These are phyloP conservation scores for Actinostola sp. DNA, from an alignment of 92 coral and sea anemone genomes.

Conservation along the genomic window DNA sequence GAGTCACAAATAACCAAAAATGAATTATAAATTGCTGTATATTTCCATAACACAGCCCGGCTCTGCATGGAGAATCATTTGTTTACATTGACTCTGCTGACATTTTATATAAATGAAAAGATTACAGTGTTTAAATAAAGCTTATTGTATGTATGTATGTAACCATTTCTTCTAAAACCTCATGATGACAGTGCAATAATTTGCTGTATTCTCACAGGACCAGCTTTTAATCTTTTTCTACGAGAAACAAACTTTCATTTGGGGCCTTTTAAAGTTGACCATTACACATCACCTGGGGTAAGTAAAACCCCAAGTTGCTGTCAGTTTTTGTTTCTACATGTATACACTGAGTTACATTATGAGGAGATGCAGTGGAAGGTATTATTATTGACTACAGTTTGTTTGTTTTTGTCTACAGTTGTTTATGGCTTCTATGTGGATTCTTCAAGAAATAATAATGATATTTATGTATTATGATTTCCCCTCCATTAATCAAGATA, in stretches of 20 bases:
- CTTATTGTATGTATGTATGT: too few species aligned
- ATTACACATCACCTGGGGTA: constrained; percentile 92
- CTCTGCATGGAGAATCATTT: too few species aligned
- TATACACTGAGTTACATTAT: too few species aligned
- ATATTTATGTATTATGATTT: constrained; percentile 72
- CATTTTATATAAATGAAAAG: too few species aligned
- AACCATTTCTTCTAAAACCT: too few species aligned
- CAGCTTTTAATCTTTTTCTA: constrained; percentile 79
- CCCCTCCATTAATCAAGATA: constrained; percentile 33
- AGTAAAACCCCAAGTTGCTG: too few species aligned
- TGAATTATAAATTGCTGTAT: too few species aligned
- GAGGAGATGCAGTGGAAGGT: too few species aligned
- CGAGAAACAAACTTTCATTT: constrained; percentile 71
- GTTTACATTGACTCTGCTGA: too few species aligned
- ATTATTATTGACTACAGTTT: background rate
- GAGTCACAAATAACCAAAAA: too few species aligned
- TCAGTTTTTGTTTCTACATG: background rate
- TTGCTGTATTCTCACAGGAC: constrained; percentile 57
- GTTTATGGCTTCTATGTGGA: constrained; percentile 86
- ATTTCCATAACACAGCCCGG: too few species aligned
- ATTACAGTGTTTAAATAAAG: too few species aligned
- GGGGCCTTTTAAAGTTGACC: constrained; percentile 85
- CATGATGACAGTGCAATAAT: background rate
- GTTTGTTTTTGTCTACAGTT: constrained; percentile 46
- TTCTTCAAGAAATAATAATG: constrained; percentile 69